Evolutionary conservation across 2,888 invertebrate species (phyloP).

Genomic region (Adineta ricciae): DNA sequence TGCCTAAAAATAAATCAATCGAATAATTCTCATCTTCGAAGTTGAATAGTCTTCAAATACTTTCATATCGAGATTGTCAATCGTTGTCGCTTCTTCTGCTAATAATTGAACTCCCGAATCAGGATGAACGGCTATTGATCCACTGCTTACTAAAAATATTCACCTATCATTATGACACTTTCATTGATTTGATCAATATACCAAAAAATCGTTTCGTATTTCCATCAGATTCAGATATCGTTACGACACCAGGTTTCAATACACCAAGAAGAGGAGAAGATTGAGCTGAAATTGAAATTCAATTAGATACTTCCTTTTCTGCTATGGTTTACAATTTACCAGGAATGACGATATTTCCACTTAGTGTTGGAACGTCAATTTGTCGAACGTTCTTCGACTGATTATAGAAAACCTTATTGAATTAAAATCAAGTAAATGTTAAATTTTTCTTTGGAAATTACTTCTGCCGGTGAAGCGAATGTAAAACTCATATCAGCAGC

Average conservation of each 20-base stretch:
- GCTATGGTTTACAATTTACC: background rate
- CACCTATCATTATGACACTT: too few relatives aligned
- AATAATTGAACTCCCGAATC: constrained; percentile 82
- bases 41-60: constrained; percentile 38
- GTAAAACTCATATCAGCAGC: constrained; percentile 30
- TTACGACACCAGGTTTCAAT: constrained; percentile 81
- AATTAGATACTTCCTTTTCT: background rate
- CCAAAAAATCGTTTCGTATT: constrained; percentile 68
- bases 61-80: constrained; percentile 68
- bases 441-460: background rate
- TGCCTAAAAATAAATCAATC: constrained; percentile 51
- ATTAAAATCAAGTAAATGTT: background rate
- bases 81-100: constrained; percentile 83
- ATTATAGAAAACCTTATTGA: constrained; percentile 56
- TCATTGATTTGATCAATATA: background rate
- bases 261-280: constrained; percentile 91
- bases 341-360: constrained; percentile 79
- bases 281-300: constrained; percentile 59
- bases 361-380: constrained; percentile 89
- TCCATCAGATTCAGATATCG: constrained; percentile 77
- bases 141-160: constrained; percentile 66
- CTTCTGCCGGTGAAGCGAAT: constrained; percentile 29
- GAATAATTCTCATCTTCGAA: background rate
- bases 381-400: constrained; percentile 67
- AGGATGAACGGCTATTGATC: constrained; percentile 83